These are phyloP conservation scores for Pterois miles DNA, from an alignment of 2,797 vertebrate genomes.

Conservation along the genomic window DNA sequence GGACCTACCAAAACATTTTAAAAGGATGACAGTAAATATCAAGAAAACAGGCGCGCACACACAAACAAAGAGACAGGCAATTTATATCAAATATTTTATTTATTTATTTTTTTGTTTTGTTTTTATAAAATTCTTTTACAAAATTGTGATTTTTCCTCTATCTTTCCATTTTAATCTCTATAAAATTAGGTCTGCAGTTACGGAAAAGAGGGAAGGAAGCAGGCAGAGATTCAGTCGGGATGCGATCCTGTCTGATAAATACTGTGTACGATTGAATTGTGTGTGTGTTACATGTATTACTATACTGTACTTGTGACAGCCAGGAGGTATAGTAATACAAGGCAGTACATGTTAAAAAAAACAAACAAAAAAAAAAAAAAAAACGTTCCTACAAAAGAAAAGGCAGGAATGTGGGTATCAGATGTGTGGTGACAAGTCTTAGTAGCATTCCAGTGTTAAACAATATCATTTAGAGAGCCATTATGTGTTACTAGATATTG, in stretches of 20 bases:
- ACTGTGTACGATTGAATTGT: slow-evolving; percentile 37
- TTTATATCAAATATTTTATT: slow-evolving; percentile 80
- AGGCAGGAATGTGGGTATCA: slow-evolving; percentile 76
- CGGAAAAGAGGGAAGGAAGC: slow-evolving; percentile 63
- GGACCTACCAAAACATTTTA: not conserved
- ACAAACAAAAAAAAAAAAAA: too few relatives aligned
- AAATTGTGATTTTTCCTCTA: slow-evolving; percentile 69
- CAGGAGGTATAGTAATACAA: slow-evolving; percentile 51
- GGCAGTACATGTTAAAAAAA: slow-evolving; percentile 35
- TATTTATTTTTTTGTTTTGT: slow-evolving; percentile 52
- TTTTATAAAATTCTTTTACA: slow-evolving; percentile 82
- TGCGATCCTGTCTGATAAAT: slow-evolving; percentile 61
- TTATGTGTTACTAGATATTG: slow-evolving; percentile 43
- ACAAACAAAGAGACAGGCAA: slow-evolving; percentile 10
- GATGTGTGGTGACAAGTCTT: slow-evolving; percentile 40
- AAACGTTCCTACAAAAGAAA: slow-evolving; percentile 57
- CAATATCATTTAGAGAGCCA: slow-evolving; percentile 44
- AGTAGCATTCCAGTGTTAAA: slow-evolving; percentile 73
- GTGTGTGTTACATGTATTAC: slow-evolving; percentile 45
- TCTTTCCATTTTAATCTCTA: slow-evolving; percentile 71
- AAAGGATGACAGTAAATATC: not conserved
- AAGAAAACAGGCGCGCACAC: not conserved
- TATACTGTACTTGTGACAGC: slow-evolving; percentile 36
- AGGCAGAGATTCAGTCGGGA: slow-evolving; percentile 55
- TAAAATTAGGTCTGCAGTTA: slow-evolving; percentile 76